Evolutionary conservation across 2,888 invertebrate genomes (phyloP).

Genomic region (Lepidocyrtinus sp.): DNA sequence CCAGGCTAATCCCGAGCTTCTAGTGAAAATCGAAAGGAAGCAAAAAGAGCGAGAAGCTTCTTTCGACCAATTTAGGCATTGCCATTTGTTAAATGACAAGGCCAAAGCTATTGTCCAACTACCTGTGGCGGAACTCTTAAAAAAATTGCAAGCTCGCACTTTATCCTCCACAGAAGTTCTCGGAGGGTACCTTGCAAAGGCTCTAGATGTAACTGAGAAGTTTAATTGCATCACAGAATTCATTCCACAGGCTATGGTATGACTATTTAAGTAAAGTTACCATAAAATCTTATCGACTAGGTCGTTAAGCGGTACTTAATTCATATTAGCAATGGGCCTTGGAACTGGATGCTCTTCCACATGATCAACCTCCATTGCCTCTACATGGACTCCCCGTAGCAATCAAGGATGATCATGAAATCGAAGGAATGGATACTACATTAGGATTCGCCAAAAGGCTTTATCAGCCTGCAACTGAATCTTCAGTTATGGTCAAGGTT

Average conservation of each 20-base stretch:
- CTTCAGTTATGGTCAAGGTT: constrained; percentile 64
- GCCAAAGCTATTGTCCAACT: constrained; percentile 34
- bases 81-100: constrained; percentile 31
- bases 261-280: background rate
- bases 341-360: constrained; percentile 54
- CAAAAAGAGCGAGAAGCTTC: constrained; percentile 41
- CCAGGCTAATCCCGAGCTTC: background rate
- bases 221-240: constrained; percentile 71
- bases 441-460: constrained; percentile 70
- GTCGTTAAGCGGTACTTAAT: background rate
- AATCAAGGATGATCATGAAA: constrained; percentile 71
- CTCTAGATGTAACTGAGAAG: constrained; percentile 68
- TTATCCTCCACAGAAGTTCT: constrained; percentile 55
- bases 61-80: constrained; percentile 22
- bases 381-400: constrained; percentile 72
- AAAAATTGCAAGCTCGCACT: constrained; percentile 37
- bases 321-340: constrained; percentile 58
- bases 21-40: constrained; percentile 20
- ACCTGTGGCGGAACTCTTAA: constrained; percentile 39
- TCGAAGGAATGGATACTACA: constrained; percentile 72
- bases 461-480: constrained; percentile 70
- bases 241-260: constrained; percentile 68
- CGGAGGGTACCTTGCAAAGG: constrained; percentile 70
- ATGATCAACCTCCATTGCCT: constrained; percentile 55
- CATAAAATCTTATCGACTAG: background rate